Conservation (phyloP, 2,797 vertebrate species). For the Potorous gilbertii region DNA sequence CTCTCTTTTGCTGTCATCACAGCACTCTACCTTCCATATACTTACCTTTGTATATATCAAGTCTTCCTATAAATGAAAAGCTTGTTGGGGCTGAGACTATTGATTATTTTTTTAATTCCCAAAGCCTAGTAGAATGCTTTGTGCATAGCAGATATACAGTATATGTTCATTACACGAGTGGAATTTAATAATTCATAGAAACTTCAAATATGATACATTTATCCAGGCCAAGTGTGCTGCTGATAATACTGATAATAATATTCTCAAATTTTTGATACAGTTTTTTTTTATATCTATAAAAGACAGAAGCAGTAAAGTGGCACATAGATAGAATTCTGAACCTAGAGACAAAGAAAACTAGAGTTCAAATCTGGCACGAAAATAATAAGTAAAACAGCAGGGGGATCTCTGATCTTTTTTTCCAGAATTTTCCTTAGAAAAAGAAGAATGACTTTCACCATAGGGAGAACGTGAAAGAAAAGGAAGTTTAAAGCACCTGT, state of each 20-base stretch:
- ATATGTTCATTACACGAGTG: neutral
- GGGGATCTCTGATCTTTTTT: neutral
- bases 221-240: neutral
- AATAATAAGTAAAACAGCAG: neutral
- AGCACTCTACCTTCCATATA: neutral
- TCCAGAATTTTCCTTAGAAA: neutral
- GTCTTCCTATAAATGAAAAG: neutral
- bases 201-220: neutral
- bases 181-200: constrained; percentile 10
- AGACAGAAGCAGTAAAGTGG: neutral
- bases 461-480: neutral
- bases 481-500: neutral
- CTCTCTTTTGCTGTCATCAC: neutral
- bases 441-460: neutral
- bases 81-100: neutral
- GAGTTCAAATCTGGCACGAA: neutral
- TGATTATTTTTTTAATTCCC: neutral
- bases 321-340: neutral
- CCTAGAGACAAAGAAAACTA: neutral
- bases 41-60: neutral
- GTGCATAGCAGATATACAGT: neutral
- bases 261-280: neutral
- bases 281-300: neutral
- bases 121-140: neutral
- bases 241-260: neutral